Percentiles rank a stretch among this genome's conserved stretches.
Evolutionary conservation across 2,888 invertebrate genomes (phyloP).

Genomic region (Flexamia atlantica): DNA sequence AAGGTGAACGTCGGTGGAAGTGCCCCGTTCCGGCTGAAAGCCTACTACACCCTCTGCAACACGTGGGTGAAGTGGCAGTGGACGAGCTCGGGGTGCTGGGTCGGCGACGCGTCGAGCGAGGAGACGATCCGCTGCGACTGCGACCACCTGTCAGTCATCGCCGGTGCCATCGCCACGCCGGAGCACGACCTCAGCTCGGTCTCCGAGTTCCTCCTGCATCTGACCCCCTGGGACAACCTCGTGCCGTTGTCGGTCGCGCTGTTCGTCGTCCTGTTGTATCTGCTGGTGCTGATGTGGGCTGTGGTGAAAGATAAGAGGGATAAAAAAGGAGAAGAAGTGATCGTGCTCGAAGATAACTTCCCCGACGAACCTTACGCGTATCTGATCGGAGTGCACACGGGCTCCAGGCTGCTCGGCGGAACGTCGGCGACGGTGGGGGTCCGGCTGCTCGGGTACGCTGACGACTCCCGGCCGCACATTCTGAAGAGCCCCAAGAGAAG

Average conservation of each 20-base stretch:
- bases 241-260: not conserved
- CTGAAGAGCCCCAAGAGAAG: not conserved
- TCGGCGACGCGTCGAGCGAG: not conserved
- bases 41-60: not conserved
- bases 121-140: not conserved
- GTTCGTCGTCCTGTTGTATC: not conserved
- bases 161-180: not conserved
- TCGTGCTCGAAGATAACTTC: no score
- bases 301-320: not conserved
- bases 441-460: not conserved
- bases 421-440: not conserved
- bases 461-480: not conserved
- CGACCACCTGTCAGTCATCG: not conserved
- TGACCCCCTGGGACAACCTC: not conserved
- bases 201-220: not conserved
- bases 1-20: not conserved
- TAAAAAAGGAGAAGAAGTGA: no score
- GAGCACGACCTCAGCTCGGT: no score
- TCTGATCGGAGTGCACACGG: conserved; percentile 8
- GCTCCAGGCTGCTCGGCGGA: not conserved
- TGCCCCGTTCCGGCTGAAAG: not conserved
- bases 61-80: no score
- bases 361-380: conserved; percentile 3
- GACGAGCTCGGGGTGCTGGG: not conserved
- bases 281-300: not conserved